These are phyloP conservation scores for Gambusia affinis DNA, from an alignment of 2,113 vertebrate species.

Conservation along the genomic window DNA sequence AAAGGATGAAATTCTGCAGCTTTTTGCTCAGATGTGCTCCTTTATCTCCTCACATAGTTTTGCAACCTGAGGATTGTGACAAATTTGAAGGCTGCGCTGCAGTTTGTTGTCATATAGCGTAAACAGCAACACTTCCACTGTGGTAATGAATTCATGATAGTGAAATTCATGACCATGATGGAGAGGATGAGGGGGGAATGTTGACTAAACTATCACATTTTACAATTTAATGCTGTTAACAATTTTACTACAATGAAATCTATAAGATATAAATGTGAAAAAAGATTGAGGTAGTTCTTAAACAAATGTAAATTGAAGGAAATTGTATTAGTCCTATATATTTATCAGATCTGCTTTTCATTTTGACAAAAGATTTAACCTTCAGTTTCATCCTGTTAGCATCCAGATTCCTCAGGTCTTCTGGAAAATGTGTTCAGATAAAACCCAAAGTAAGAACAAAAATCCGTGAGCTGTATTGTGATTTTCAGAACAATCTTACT, in stretches of 20 bases:
- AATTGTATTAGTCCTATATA: too few species aligned
- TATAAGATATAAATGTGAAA: too few species aligned
- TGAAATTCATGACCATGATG: neutral
- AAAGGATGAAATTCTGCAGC: slow-evolving; percentile 49
- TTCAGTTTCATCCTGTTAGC: too few species aligned
- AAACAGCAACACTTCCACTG: neutral
- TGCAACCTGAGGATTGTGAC: neutral
- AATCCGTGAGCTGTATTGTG: too few species aligned
- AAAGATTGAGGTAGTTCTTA: too few species aligned
- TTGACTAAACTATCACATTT: neutral
- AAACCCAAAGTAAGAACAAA: too few species aligned
- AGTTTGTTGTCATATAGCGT: neutral
- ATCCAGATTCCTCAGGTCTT: too few species aligned
- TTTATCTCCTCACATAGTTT: slow-evolving; percentile 18
- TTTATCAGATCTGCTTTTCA: too few species aligned
- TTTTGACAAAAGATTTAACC: too few species aligned
- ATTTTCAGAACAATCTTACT: too few species aligned
- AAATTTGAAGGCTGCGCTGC: slow-evolving; percentile 23
- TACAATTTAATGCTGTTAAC: neutral
- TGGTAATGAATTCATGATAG: neutral
- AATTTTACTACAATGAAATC: neutral
- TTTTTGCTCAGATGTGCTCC: slow-evolving; percentile 33
- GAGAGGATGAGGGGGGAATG: neutral
- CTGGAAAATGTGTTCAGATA: too few species aligned
- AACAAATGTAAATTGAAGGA: too few species aligned